phyloP scores from a whole-genome alignment of 2,797 vertebrate species.

The Chanos chanos region DNA sequence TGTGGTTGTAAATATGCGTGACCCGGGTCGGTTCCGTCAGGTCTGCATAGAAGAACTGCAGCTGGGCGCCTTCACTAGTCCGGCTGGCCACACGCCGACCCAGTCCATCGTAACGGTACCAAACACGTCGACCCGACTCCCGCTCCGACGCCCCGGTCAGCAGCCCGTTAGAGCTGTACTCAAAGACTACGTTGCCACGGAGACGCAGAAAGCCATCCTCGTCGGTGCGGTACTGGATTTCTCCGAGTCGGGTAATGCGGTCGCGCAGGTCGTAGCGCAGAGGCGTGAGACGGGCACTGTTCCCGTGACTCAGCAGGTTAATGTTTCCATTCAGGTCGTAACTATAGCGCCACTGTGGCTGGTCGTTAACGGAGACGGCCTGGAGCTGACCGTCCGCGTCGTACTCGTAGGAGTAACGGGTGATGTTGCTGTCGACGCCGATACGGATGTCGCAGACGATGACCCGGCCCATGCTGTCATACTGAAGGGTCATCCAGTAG shows the following conservation, averaged over 20 bases:
- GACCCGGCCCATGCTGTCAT: slow-evolving; percentile 88
- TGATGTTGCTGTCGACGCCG: slow-evolving; percentile 94
- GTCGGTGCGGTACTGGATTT: slow-evolving; percentile 91
- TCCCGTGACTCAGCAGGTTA: slow-evolving; percentile 94
- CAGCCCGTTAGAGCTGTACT: slow-evolving; percentile 93
- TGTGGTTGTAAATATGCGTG: slow-evolving; percentile 96
- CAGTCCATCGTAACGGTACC: slow-evolving; percentile 93
- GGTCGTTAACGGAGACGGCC: slow-evolving; percentile 91
- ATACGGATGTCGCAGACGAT: slow-evolving; percentile 92
- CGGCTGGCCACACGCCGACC: slow-evolving; percentile 90
- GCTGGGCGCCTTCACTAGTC: slow-evolving; percentile 81
- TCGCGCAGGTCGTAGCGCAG: slow-evolving; percentile 94
- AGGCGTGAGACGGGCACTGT: slow-evolving; percentile 89
- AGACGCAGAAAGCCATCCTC: slow-evolving; percentile 94
- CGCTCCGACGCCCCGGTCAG: slow-evolving; percentile 85
- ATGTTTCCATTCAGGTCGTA: slow-evolving; percentile 99
- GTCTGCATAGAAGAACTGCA: slow-evolving; percentile 97
- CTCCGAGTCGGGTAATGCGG: slow-evolving; percentile 93
- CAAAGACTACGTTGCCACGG: slow-evolving; percentile 89
- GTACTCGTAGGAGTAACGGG: slow-evolving; percentile 92
- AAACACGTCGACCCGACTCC: slow-evolving; percentile 78
- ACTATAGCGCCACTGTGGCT: slow-evolving; percentile 96
- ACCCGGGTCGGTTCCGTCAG: slow-evolving; percentile 91
- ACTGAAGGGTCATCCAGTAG: slow-evolving; percentile 99
- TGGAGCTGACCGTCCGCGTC: slow-evolving; percentile 96